phyloP scores from a whole-genome alignment of 64 coral and sea anemone species.

The Dendrophyllia cribrosa region DNA sequence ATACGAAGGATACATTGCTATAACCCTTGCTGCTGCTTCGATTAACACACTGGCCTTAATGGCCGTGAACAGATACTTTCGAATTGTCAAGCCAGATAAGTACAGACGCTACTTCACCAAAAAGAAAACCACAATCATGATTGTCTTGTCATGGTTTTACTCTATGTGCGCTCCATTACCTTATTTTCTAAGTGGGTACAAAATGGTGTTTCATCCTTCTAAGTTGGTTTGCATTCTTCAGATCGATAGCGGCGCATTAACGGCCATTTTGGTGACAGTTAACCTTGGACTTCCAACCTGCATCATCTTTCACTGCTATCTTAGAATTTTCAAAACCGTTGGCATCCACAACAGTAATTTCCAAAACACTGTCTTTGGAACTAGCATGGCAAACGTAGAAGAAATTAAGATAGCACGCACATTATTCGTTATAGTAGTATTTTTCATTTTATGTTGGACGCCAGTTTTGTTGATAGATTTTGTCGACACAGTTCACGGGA shows the following conservation, averaged over 20 bases:
- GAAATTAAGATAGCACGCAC: constrained; percentile 77
- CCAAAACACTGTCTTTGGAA: neutral
- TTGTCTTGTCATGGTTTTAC: constrained; percentile 48
- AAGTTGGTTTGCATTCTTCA: constrained; percentile 68
- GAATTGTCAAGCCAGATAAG: constrained; percentile 50
- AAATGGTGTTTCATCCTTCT: constrained; percentile 63
- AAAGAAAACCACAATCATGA: constrained; percentile 35
- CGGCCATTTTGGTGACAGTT: constrained; percentile 2
- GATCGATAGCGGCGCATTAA: constrained; percentile 33
- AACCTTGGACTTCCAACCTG: constrained; percentile 30
- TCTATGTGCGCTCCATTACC: constrained; percentile 16
- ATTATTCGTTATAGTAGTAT: constrained; percentile 70
- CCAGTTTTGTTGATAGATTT: constrained; percentile 62
- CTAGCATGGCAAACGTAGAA: constrained; percentile 31
- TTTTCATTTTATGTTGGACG: constrained; percentile 71
- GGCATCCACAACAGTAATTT: constrained; percentile 48
- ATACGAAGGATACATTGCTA: constrained; percentile 51
- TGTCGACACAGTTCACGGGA: constrained; percentile 56
- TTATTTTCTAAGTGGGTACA: constrained; percentile 53
- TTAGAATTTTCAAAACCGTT: constrained; percentile 51
- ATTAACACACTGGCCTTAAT: constrained; percentile 66
- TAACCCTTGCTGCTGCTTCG: constrained; percentile 55
- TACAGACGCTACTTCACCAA: constrained; percentile 56
- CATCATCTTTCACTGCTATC: constrained; percentile 64
- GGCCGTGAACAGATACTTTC: constrained; percentile 73